Evolutionary conservation across 2,888 invertebrate genomes (phyloP).

Genomic region (Netelia virgata): DNA sequence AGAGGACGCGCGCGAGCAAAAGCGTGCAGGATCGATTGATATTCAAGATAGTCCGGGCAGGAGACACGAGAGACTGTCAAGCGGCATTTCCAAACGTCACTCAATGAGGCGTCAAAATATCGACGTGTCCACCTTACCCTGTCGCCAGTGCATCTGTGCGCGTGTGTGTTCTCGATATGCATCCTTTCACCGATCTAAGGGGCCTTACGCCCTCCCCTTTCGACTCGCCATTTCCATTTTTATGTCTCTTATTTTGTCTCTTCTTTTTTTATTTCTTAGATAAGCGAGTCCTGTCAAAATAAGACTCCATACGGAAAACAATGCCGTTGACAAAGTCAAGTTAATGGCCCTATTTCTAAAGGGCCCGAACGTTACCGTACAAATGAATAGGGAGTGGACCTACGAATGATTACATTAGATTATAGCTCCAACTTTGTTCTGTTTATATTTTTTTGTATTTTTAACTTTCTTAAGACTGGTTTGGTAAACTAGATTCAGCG

Average conservation of each 20-base stretch:
- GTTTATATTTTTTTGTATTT: no score
- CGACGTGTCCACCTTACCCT: slow-evolving; percentile 62
- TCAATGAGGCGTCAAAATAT: slow-evolving; percentile 78
- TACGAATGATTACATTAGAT: no score
- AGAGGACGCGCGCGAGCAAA: slow-evolving; percentile 52
- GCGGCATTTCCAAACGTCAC: slow-evolving; percentile 75
- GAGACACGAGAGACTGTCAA: slow-evolving; percentile 77
- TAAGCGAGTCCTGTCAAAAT: no score
- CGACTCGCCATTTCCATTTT: not conserved
- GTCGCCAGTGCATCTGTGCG: not conserved
- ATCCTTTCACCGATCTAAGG: slow-evolving; percentile 35
- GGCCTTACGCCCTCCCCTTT: not conserved
- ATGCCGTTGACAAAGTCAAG: no score
- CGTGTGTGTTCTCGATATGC: slow-evolving; percentile 11
- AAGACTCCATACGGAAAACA: no score
- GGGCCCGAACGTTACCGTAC: no score
- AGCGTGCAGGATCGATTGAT: slow-evolving; percentile 57
- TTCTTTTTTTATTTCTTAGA: not conserved
- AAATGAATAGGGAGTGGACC: no score
- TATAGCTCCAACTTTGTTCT: no score
- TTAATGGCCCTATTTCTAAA: no score
- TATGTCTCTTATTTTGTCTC: not conserved
- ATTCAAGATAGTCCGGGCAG: slow-evolving; percentile 67
- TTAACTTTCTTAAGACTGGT: no score
- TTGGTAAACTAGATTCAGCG: no score